Conservation (phyloP, 2,888 invertebrate genomes). For the Heliconius ismenius region DNA sequence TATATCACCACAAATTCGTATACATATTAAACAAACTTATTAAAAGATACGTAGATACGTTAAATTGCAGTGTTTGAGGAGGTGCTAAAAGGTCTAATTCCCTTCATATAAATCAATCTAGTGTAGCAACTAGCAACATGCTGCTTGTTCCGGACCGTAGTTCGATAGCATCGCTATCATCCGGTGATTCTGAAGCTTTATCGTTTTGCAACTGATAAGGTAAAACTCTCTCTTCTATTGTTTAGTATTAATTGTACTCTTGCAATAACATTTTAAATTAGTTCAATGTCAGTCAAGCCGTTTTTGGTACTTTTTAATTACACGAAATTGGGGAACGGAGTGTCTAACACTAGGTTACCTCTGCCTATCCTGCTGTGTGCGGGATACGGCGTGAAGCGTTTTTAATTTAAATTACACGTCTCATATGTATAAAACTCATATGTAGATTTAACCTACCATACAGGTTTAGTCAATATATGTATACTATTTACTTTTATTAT, state of each 20-base stretch:
- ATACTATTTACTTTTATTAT: neutral
- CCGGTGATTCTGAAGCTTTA: constrained; percentile 72
- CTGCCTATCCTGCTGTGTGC: too few species aligned
- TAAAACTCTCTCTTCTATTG: constrained; percentile 71
- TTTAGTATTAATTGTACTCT: constrained; percentile 68
- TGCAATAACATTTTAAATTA: constrained; percentile 51
- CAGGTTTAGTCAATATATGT: neutral
- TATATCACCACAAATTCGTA: neutral
- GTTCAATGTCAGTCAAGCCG: constrained; percentile 60
- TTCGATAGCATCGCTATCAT: constrained; percentile 68
- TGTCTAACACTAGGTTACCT: too few species aligned
- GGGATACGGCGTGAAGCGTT: too few species aligned
- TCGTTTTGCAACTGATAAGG: constrained; percentile 61
- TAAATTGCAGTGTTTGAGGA: neutral
- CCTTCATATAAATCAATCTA: constrained; percentile 57
- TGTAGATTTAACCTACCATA: too few species aligned
- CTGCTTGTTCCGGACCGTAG: constrained; percentile 53
- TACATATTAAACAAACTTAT: too few species aligned
- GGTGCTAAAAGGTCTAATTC: neutral
- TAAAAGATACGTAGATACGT: neutral
- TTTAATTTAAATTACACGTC: too few species aligned
- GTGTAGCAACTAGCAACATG: constrained; percentile 70
- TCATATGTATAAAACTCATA: too few species aligned
- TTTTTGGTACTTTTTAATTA: neutral
- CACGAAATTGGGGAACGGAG: too few species aligned